A percentile compares a stretch with the other conserved stretches of the same genome.
These are phyloP conservation scores for Lochmaea capreae DNA, from an alignment of 2,888 invertebrate species.

Conservation along the genomic window DNA sequence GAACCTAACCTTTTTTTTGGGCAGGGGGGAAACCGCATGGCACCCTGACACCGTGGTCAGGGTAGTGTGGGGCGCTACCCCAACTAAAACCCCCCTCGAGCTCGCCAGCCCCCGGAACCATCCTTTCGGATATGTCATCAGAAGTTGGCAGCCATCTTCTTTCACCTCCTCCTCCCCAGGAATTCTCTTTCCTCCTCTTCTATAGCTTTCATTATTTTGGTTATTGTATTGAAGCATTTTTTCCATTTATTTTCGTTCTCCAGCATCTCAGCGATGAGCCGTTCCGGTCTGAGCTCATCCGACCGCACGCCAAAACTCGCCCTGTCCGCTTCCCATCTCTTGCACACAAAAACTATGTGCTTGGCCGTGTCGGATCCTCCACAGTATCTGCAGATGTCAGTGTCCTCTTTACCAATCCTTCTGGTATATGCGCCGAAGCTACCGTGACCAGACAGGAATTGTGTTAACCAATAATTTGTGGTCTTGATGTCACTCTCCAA, in stretches of 20 bases:
- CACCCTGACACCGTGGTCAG: not conserved
- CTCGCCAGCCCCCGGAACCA: not conserved
- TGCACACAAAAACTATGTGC: not conserved
- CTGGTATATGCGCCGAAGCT: not conserved
- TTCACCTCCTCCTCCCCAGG: not conserved
- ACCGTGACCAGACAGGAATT: not conserved
- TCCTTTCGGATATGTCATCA: not conserved
- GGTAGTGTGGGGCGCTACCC: no score
- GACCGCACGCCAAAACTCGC: not conserved
- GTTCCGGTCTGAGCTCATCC: no score
- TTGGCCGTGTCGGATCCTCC: not conserved
- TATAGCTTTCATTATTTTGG: no score
- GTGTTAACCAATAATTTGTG: not conserved
- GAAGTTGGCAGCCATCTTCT: not conserved
- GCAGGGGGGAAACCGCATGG: not conserved
- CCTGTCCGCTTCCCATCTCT: not conserved
- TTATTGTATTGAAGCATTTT: no score
- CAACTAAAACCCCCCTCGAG: not conserved
- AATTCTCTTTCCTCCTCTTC: no score
- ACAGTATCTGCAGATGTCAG: not conserved
- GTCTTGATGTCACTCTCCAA: not conserved
- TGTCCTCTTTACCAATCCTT: not conserved
- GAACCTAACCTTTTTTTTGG: not conserved
- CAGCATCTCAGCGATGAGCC: no score
- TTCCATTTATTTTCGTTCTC: no score